These are phyloP conservation scores for Phasianus colchicus DNA, from an alignment of 2,113 vertebrate genomes.

Conservation along the genomic window DNA sequence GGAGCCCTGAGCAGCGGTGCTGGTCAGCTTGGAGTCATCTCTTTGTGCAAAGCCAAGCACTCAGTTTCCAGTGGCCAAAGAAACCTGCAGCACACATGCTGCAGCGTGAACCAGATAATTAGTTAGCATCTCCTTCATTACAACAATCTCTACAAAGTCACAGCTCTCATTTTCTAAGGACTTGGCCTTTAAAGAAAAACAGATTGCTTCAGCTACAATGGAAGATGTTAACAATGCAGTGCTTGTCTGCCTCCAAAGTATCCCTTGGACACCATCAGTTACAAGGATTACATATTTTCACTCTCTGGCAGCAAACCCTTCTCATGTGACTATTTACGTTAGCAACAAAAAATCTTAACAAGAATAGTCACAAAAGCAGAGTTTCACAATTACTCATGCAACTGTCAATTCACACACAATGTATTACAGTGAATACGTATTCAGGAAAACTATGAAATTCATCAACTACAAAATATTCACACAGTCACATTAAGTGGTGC, in stretches of 20 bases:
- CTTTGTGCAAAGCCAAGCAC: background rate
- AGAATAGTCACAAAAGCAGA: background rate
- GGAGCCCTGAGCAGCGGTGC: background rate
- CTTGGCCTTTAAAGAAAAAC: slow-evolving; percentile 36
- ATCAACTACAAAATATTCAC: background rate
- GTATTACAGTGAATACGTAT: background rate
- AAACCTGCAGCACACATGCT: background rate
- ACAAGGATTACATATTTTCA: slow-evolving; percentile 53
- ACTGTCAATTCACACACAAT: slow-evolving; percentile 21
- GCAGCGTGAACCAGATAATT: background rate
- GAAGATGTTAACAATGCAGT: slow-evolving; percentile 18
- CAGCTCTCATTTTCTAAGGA: background rate
- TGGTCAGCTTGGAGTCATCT: background rate
- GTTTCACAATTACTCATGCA: slow-evolving; percentile 23
- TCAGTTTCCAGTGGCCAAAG: background rate
- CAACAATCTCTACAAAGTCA: background rate
- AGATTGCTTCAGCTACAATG: background rate
- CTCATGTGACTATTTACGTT: slow-evolving; percentile 28
- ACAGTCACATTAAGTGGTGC: background rate
- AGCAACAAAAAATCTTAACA: background rate
- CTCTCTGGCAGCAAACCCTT: slow-evolving; percentile 52
- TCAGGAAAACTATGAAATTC: background rate
- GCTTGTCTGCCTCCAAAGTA: slow-evolving; percentile 43
- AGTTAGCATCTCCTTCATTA: background rate
- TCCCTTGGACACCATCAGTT: background rate